Conservation (phyloP, 2,113 vertebrate genomes). For the Lycocorax pyrrhopterus region DNA sequence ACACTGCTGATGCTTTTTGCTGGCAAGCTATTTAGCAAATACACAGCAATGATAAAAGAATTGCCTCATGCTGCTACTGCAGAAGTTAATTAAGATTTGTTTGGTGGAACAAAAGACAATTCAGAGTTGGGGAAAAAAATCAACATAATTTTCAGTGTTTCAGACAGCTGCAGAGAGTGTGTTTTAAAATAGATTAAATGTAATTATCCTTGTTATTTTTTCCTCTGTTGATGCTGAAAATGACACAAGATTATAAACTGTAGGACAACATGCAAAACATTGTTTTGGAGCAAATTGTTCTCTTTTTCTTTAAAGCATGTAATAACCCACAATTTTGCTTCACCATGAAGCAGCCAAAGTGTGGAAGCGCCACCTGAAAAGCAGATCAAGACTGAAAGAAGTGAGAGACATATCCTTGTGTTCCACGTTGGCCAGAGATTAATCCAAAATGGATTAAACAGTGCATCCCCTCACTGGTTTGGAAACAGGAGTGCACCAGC, state of each 20-base stretch:
- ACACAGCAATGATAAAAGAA: not conserved
- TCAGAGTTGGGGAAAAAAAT: not conserved
- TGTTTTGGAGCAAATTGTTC: not conserved
- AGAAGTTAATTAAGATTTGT: conserved; percentile 33
- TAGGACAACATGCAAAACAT: not conserved
- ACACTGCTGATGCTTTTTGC: not conserved
- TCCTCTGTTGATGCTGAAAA: conserved; percentile 1
- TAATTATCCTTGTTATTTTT: not conserved
- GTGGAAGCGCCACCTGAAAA: not conserved
- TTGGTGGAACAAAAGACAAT: conserved; percentile 39
- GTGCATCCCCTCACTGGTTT: not conserved
- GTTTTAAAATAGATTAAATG: not conserved
- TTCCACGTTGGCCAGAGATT: not conserved
- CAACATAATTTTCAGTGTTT: not conserved
- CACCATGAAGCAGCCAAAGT: not conserved
- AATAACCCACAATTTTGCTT: not conserved
- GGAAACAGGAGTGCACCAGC: not conserved
- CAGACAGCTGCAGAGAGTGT: not conserved
- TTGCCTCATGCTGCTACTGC: not conserved
- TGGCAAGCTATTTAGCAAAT: not conserved
- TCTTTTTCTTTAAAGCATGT: not conserved
- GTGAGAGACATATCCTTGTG: not conserved
- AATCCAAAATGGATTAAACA: not conserved
- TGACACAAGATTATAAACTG: not conserved
- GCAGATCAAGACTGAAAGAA: not conserved